phyloP scores from a whole-genome alignment of 1,140 invertebrate species.

The Doryteuthis pealeii region DNA sequence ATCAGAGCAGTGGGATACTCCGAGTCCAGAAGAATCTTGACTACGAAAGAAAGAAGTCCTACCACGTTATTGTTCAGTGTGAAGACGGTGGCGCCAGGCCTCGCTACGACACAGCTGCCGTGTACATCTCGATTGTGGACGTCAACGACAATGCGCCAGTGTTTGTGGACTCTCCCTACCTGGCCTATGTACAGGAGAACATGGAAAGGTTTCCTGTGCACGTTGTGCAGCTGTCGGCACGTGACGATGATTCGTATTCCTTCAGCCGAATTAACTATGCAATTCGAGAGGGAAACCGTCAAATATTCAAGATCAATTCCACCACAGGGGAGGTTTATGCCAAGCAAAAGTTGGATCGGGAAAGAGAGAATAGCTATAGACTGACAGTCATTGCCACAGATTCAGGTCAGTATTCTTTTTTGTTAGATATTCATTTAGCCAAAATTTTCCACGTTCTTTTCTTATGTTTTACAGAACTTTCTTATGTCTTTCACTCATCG shows the following conservation, averaged over 20 bases:
- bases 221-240: conserved; percentile 42
- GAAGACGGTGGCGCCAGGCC: conserved; percentile 78
- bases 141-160: conserved; percentile 94
- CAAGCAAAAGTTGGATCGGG: conserved; percentile 76
- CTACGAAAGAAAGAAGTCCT: conserved; percentile 83
- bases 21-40: conserved; percentile 52
- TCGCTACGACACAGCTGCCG: conserved; percentile 71
- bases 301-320: conserved; percentile 63
- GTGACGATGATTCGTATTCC: conserved; percentile 43
- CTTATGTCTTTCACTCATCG: conserved; percentile 16
- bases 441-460: neutral
- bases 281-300: conserved; percentile 33
- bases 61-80: conserved; percentile 79
- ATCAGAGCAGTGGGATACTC: conserved; percentile 52
- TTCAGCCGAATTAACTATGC: conserved; percentile 44
- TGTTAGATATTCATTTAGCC: neutral
- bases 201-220: conserved; percentile 42
- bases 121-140: conserved; percentile 75
- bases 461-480: conserved; percentile 11
- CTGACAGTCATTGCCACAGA: conserved; percentile 82
- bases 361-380: conserved; percentile 80
- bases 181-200: conserved; percentile 50
- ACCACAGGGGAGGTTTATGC: conserved; percentile 75
- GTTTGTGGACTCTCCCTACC: conserved; percentile 65
- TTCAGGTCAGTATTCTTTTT: conserved; percentile 62